Percentiles rank a stretch among this genome's conserved stretches.
Evolutionary conservation across 2,888 invertebrate species (phyloP).

Genomic region (Teleiodes luculella): DNA sequence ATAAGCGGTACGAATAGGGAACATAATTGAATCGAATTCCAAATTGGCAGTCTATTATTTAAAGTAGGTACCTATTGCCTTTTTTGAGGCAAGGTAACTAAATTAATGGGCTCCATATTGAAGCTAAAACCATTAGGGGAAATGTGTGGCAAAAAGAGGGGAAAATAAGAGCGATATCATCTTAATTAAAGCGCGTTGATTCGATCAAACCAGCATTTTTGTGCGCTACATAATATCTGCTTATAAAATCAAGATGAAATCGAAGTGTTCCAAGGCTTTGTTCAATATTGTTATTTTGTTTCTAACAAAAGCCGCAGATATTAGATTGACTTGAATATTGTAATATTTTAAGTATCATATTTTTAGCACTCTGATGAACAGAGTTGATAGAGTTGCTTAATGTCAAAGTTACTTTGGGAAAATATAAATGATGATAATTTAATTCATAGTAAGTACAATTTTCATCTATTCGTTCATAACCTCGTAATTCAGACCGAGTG

Average conservation of each 20-base stretch:
- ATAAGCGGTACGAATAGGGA: constrained; percentile 7
- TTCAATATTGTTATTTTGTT: too few species aligned
- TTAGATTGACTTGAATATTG: too few species aligned
- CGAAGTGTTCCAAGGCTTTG: neutral
- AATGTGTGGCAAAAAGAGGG: neutral
- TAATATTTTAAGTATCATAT: too few species aligned
- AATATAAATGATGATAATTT: too few species aligned
- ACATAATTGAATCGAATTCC: constrained; percentile 15
- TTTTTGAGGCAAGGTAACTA: constrained; percentile 13
- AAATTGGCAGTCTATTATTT: constrained; percentile 13
- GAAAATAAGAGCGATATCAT: constrained; percentile 9
- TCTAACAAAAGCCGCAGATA: too few species aligned
- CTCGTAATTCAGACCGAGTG: too few species aligned
- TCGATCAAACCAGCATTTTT: constrained; percentile 3
- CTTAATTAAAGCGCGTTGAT: constrained; percentile 8
- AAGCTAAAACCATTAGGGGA: neutral
- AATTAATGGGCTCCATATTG: constrained; percentile 6
- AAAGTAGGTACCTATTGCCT: constrained; percentile 3
- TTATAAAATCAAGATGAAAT: neutral
- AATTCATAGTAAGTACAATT: too few species aligned
- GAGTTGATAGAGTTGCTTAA: too few species aligned
- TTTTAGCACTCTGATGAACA: too few species aligned
- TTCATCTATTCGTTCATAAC: too few species aligned
- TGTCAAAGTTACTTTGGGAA: too few species aligned
- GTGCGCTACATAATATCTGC: neutral